Base-by-base conservation (phyloP, 2,113 vertebrate genomes). In the Psephotus haematonotus region DNA sequence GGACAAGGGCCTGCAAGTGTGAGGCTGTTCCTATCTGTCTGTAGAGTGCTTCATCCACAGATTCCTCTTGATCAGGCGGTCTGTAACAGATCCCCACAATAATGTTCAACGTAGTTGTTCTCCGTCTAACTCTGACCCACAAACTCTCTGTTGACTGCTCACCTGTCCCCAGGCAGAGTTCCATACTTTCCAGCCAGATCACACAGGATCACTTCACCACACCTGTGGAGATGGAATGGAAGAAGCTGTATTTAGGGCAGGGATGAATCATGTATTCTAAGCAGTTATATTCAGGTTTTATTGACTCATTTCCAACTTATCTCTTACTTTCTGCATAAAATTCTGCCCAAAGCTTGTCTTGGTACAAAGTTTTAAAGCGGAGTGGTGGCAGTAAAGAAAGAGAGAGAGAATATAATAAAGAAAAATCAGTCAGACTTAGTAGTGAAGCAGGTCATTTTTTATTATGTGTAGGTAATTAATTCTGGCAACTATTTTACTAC, bases 401-500 rank as follows among this genome's bases (percentile, higher is more conserved):
- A 59, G 14, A 72, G 39, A 47, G 4, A 17, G 16, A 74, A 74
- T 70, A 85, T 80, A 84, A 77, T 27, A 69, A 76, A 77, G 65
- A 81, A 92, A 83, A 69, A 35, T 2, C 46, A 47, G 25, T 35
- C 22, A 57, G 28, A 79, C 14, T 49, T n/a, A n/a, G n/a, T 70
- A 63, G 35, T 64, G 37, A 93, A 91, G 17, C 25, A 90, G 20
- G 10, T 35, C 0, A 71, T 90, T 75, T 85, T 76, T 88, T 93
- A 55, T 77, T 92, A 79, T 84, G 33, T 75, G 10, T 37, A 55
- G 27, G 37, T 72, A 94, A 86, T 96, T 96, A 96, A 84, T 86
- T 93, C 47, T 86, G 80, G 17, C 76, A 92, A 92, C 24, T 84
- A 22, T 83, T 95, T 92, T 78, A 65, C 19, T 55, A 43, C 19